Conservation (phyloP, 2,888 invertebrate species). For the Proisotoma minuta region DNA sequence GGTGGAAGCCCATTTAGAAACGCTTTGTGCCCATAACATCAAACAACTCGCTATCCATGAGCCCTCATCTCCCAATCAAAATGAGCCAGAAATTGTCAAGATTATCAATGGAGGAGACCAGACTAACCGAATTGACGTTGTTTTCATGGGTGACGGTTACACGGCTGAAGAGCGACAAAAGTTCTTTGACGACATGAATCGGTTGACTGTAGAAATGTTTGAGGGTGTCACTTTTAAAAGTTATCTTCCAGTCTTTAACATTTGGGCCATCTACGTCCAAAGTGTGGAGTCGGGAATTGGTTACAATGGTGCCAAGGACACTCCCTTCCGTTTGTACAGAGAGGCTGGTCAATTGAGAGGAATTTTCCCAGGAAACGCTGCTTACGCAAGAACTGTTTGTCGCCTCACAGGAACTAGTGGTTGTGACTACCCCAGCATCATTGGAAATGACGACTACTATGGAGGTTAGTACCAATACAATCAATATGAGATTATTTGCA, state of each 20-base stretch:
- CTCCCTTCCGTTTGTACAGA: conserved; percentile 33
- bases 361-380: conserved; percentile 23
- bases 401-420: conserved; percentile 26
- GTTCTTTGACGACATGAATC: conserved; percentile 22
- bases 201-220: conserved; percentile 35
- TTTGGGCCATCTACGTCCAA: conserved; percentile 37
- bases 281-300: conserved; percentile 38
- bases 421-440: conserved; percentile 35
- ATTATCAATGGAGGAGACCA: conserved; percentile 27
- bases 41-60: not conserved
- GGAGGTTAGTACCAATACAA: too few species aligned
- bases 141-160: conserved; percentile 39
- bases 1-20: not conserved
- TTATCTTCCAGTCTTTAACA: conserved; percentile 35
- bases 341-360: conserved; percentile 31
- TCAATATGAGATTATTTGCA: too few species aligned
- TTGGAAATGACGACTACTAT: conserved; percentile 39
- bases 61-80: not conserved
- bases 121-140: conserved; percentile 30
- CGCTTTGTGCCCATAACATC: not conserved
- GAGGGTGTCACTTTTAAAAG: conserved; percentile 29
- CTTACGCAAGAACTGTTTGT: conserved; percentile 24
- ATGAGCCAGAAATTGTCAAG: conserved; percentile 25
- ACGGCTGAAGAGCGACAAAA: conserved; percentile 14
- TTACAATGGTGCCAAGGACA: conserved; percentile 37